A percentile compares a stretch with the other conserved stretches of the same genome.
Evolutionary conservation across 2,797 vertebrate genomes (phyloP).

Genomic region (Pelochelys cantorii): DNA sequence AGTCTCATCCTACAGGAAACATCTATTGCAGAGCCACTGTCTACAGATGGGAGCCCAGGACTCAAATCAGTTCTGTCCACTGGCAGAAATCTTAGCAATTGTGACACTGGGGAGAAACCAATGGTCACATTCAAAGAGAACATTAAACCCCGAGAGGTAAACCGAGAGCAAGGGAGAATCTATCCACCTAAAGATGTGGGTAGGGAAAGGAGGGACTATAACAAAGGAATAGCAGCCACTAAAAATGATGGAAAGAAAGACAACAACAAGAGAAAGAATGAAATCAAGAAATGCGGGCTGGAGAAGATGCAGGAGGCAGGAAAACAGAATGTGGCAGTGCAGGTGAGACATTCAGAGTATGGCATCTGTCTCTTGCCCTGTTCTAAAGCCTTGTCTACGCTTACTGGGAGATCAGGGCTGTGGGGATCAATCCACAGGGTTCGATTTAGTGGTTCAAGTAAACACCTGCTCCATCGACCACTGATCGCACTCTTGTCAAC

Average conservation of each 20-base stretch:
- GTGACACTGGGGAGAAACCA: conserved; percentile 90
- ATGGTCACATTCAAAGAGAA: conserved; percentile 98
- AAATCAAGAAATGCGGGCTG: conserved; percentile 87
- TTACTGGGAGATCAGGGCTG: too few species aligned
- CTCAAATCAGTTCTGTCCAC: conserved; percentile 94
- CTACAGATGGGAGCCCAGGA: conserved; percentile 84
- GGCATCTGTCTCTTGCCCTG: neutral
- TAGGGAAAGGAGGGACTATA: conserved; percentile 88
- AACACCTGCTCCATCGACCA: too few species aligned
- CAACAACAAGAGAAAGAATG: conserved; percentile 92
- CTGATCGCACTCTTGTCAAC: too few species aligned
- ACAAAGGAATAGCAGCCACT: conserved; percentile 84
- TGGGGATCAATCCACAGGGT: too few species aligned
- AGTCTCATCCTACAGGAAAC: conserved; percentile 90
- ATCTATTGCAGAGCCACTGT: conserved; percentile 83
- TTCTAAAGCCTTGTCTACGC: too few species aligned
- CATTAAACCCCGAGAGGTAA: conserved; percentile 93
- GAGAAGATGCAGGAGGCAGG: conserved; percentile 88
- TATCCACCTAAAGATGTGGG: conserved; percentile 85
- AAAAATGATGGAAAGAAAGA: conserved; percentile 92
- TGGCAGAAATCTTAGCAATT: conserved; percentile 88
- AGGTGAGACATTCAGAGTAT: conserved; percentile 80
- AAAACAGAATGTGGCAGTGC: conserved; percentile 88
- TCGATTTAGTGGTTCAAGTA: too few species aligned
- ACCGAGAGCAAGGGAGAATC: conserved; percentile 86